Percentiles rank a stretch among this genome's conserved stretches.
Conservation (phyloP, 1,140 invertebrate genomes). For the Euschistus heros region DNA sequence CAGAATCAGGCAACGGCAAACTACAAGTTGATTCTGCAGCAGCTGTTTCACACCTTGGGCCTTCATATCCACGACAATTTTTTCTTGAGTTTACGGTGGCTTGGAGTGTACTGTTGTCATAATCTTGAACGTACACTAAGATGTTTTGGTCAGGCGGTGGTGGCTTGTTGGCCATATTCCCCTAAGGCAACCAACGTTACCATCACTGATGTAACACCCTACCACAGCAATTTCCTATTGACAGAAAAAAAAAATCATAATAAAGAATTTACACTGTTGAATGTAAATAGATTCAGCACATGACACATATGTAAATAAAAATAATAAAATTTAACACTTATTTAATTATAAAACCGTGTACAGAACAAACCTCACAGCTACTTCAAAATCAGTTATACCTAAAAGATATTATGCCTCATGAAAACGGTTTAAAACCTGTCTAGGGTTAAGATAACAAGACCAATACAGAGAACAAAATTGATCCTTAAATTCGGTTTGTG, state of each 20-base stretch:
- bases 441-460: no score
- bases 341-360: no score
- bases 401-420: no score
- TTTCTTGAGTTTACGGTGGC: slow-evolving; percentile 19
- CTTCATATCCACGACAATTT: slow-evolving; percentile 13
- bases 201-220: slow-evolving; percentile 26
- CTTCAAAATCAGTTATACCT: no score
- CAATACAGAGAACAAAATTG: no score
- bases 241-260: slow-evolving; percentile 4
- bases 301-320: no score
- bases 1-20: slow-evolving; percentile 30
- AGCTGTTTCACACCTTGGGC: slow-evolving; percentile 36
- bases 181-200: slow-evolving; percentile 21
- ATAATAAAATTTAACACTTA: no score
- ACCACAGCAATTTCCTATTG: slow-evolving; percentile 25
- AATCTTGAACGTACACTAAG: slow-evolving; percentile 26
- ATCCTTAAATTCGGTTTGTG: no score
- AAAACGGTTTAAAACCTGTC: no score
- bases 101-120: slow-evolving; percentile 18
- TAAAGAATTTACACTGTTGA: not conserved
- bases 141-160: slow-evolving; percentile 26
- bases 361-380: no score
- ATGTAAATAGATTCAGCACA: not conserved
- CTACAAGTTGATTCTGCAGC: slow-evolving; percentile 39
- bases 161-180: slow-evolving; percentile 28